Conservation (phyloP, 2,113 vertebrate genomes). For the Tretioscincus oriximinensis region DNA sequence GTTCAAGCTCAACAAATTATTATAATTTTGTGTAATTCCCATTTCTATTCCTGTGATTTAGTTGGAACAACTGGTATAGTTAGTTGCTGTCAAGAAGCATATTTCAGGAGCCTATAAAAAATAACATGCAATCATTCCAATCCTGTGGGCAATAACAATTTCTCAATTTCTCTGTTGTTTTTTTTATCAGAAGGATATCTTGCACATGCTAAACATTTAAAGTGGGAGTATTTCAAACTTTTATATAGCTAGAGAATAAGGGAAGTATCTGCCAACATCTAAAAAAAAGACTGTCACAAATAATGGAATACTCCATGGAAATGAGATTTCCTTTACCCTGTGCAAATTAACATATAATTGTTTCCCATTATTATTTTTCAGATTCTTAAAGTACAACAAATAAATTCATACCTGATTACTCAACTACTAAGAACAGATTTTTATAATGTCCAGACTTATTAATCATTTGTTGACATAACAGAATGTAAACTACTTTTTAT, state of each 20-base stretch:
- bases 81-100: slow-evolving; percentile 46
- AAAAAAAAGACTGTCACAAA: neutral
- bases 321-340: neutral
- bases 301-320: neutral
- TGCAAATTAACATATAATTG: neutral
- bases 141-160: slow-evolving; percentile 50
- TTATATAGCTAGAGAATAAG: slow-evolving; percentile 18
- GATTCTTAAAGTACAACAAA: neutral
- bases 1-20: slow-evolving; percentile 31
- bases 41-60: slow-evolving; percentile 36
- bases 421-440: too few species aligned
- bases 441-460: too few species aligned
- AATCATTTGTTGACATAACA: too few species aligned
- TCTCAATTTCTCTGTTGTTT: slow-evolving; percentile 37
- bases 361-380: neutral
- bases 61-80: slow-evolving; percentile 38
- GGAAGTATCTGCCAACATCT: neutral
- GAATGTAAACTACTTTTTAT: too few species aligned
- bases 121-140: slow-evolving; percentile 29
- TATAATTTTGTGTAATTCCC: slow-evolving; percentile 37
- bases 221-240: slow-evolving; percentile 46
- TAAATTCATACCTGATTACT: too few species aligned
- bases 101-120: slow-evolving; percentile 56
- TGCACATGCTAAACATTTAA: slow-evolving; percentile 47
- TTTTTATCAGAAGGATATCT: slow-evolving; percentile 49